Percentiles rank a stretch among this genome's conserved stretches.
These are phyloP conservation scores for Kryptopterus vitreolus DNA, from an alignment of 2,797 vertebrate species.

Conservation along the genomic window DNA sequence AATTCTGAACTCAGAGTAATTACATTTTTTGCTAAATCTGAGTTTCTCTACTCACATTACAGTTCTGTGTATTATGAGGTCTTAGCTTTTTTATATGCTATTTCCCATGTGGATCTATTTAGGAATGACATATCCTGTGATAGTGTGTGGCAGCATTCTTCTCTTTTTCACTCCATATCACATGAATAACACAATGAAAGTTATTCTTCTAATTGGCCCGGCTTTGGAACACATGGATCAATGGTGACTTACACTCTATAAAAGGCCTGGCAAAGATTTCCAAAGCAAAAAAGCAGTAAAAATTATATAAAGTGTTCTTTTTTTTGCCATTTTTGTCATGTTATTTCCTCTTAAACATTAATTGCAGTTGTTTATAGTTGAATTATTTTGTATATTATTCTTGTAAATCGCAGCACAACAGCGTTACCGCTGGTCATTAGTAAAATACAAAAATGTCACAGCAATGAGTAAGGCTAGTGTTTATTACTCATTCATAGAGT, in stretches of 20 bases:
- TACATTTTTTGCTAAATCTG: constrained; percentile 11
- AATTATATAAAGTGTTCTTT: not conserved
- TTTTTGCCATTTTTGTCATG: not conserved
- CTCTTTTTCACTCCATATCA: not conserved
- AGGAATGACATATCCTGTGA: not conserved
- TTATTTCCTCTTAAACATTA: not conserved
- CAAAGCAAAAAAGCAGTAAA: not conserved
- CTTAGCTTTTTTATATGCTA: not conserved
- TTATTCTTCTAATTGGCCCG: constrained; percentile 49
- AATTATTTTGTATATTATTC: not conserved
- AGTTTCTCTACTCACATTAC: not conserved
- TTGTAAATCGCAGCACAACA: not conserved
- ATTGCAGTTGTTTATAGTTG: not conserved
- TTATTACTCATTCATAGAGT: not conserved
- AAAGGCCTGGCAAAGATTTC: not conserved
- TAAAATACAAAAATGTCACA: not conserved
- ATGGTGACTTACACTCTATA: not conserved
- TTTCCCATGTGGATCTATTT: not conserved
- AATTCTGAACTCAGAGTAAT: constrained; percentile 42
- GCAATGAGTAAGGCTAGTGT: no score
- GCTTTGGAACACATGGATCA: not conserved
- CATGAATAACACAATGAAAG: constrained; percentile 24
- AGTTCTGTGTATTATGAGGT: not conserved
- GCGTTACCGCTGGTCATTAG: not conserved
- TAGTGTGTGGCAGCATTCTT: not conserved